Percentiles rank a stretch among this genome's conserved stretches.
phyloP scores from a whole-genome alignment of 2,888 invertebrate species.

The Chymomyza fuscimana region DNA sequence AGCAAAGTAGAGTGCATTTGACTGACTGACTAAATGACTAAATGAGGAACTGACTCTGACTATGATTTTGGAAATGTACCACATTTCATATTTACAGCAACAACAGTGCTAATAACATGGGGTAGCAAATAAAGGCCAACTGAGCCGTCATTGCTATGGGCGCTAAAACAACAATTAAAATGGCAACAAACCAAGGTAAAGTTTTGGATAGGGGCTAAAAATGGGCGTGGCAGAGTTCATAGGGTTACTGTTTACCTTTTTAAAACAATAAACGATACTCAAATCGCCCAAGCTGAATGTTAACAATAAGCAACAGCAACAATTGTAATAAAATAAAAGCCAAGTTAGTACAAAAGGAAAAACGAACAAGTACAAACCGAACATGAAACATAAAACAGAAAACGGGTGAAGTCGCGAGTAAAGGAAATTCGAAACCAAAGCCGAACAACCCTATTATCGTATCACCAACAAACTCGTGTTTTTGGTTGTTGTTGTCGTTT shows the following conservation, averaged over 20 bases:
- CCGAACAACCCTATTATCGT: neutral
- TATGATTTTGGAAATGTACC: constrained; percentile 38
- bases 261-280: constrained; percentile 22
- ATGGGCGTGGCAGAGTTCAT: neutral
- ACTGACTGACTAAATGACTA: neutral
- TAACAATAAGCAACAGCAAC: constrained; percentile 55
- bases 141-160: constrained; percentile 10
- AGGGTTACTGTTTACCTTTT: constrained; percentile 7
- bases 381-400: constrained; percentile 46
- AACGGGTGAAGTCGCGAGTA: neutral
- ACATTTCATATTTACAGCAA: constrained; percentile 38
- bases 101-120: constrained; percentile 6
- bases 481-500: no score
- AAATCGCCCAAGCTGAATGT: constrained; percentile 57
- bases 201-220: neutral
- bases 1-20: constrained; percentile 15
- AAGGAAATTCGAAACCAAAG: neutral
- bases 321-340: constrained; percentile 71
- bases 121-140: neutral
- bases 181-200: neutral
- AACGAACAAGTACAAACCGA: constrained; percentile 45
- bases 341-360: constrained; percentile 66
- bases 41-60: constrained; percentile 17
- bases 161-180: constrained; percentile 39
- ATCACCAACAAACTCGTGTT: constrained; percentile 16